Base-by-base conservation (phyloP, 2,113 vertebrate genomes). In the Vireo altiloquus region DNA sequence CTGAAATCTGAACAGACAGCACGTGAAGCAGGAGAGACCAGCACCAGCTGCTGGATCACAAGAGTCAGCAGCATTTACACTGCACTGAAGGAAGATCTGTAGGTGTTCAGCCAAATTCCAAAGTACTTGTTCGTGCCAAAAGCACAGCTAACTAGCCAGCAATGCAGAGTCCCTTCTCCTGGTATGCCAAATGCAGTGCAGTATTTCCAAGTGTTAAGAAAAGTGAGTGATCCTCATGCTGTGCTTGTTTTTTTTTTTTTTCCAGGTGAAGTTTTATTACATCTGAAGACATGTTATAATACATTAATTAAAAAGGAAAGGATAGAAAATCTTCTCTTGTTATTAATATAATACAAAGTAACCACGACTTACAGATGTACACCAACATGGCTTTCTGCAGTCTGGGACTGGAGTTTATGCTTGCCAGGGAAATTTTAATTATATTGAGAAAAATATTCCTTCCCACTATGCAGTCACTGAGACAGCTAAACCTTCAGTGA, bases 1-100 rank as follows among this genome's bases (percentile, higher is more conserved):
- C 97, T 52, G 97, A 99, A 95, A 97, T 97, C 59, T 99, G 97
- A 98, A n/a, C 8, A 22, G 39, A 59, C 53, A 39, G 44, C 59
- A 52, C 52, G 49, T 21, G 20, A 39, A 54, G 37, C 25, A 76
- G 53, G 30, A 68, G n/a, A 82, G 18, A 54, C 47, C 44, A 9
- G 6, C 28, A 23, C 31, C 4, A 1, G n/a, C 7, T 76, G 35
- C 66, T 70, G 78, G 52, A 50, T 44, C 63, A 47, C 35, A 24
- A 27, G 53, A n/a, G 44, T 47, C 61, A 60, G 23, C 2, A 76
- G 61, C 53, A 49, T 56, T 60, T 42, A 72, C 9, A 10, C 33
- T 9, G 4, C 64, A 28, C 15, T 11, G 57, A 63, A 80, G 47
- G 27, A 49, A 79, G 1, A 13, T 40, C 21, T 6, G 0, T 18